Evolutionary conservation across 2,113 vertebrate genomes (phyloP).

Genomic region (Amphiprion ocellaris): DNA sequence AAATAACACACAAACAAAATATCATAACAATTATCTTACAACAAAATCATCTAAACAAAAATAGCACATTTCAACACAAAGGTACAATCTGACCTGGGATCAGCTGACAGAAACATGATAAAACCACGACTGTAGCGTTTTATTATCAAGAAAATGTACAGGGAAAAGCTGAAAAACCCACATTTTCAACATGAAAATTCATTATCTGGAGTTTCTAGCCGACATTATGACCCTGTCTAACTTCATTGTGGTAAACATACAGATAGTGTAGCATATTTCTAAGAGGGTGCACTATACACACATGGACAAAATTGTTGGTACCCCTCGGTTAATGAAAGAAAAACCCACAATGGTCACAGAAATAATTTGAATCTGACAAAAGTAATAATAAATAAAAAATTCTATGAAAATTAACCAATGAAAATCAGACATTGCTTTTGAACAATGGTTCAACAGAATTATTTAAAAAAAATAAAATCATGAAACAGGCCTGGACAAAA

Average conservation of each 20-base stretch:
- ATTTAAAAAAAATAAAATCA: no score
- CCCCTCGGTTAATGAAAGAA: no score
- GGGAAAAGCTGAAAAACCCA: background rate
- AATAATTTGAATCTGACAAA: no score
- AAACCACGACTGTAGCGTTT: background rate
- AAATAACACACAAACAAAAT: conserved; percentile 16
- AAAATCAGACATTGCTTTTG: no score
- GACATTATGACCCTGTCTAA: conserved; percentile 91
- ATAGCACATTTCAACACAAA: background rate
- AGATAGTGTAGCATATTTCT: no score
- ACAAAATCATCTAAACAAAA: conserved; percentile 14
- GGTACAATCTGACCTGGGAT: background rate
- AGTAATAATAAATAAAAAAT: no score
- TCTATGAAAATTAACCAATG: no score
- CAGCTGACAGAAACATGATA: conserved; percentile 4
- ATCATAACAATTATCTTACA: conserved; percentile 21
- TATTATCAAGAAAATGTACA: background rate
- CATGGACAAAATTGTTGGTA: no score
- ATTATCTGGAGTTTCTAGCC: conserved; percentile 81
- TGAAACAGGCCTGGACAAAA: no score
- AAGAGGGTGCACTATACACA: no score
- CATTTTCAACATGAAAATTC: background rate
- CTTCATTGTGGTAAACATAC: conserved; percentile 95
- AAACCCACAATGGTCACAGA: no score
- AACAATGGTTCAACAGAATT: no score